Evolutionary conservation across 2,113 vertebrate species (phyloP).

Genomic region (Pteruthius melanotis): DNA sequence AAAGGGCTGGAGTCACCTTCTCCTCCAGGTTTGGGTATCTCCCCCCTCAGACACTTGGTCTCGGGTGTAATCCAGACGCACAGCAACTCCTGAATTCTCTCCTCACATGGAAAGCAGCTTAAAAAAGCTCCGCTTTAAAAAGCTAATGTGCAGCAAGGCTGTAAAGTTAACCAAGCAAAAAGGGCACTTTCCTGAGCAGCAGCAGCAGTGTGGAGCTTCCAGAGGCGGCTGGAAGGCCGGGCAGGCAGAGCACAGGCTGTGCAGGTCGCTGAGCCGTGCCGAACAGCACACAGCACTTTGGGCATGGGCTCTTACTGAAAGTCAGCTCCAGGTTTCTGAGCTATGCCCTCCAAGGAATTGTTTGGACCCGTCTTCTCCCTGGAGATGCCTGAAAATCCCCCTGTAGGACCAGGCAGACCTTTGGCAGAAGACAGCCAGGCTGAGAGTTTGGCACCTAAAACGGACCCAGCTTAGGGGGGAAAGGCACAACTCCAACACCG

Average conservation of each 20-base stretch:
- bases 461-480: accelerated
- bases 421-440: background rate
- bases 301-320: accelerated
- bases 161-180: conserved; percentile 9
- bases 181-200: background rate
- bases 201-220: background rate
- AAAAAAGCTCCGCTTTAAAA: background rate
- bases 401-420: background rate
- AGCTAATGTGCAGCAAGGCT: background rate
- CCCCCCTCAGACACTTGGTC: background rate
- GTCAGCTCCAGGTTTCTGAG: background rate
- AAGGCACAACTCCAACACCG: background rate
- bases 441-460: background rate
- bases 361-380: background rate
- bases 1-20: background rate
- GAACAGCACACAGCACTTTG: accelerated
- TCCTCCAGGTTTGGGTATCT: background rate
- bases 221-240: accelerated
- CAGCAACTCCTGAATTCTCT: accelerated
- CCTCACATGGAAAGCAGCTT: background rate
- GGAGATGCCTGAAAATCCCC: background rate
- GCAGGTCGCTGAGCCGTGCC: background rate
- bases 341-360: background rate
- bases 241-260: background rate
- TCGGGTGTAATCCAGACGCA: background rate